Conservation (phyloP, 2,888 invertebrate species). For the Melinaea menophilus region DNA sequence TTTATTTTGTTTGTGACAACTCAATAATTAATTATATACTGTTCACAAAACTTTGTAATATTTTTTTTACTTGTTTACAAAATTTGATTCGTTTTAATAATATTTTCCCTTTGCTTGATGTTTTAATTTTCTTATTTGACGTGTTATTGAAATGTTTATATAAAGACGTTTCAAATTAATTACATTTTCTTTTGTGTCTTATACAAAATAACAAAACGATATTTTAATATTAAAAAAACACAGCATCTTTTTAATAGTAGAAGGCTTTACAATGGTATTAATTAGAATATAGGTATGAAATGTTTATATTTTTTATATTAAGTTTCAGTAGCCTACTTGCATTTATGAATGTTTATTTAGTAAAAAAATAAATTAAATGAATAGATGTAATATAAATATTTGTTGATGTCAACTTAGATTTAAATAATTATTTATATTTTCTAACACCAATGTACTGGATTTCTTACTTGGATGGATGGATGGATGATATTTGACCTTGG, state of each 20-base stretch:
- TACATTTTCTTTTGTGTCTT: neutral
- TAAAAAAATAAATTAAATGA: slow-evolving; percentile 1
- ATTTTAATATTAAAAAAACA: slow-evolving; percentile 5
- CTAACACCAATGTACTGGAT: too few relatives aligned
- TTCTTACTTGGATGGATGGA: too few relatives aligned
- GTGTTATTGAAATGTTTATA: neutral
- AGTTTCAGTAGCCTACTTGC: slow-evolving; percentile 3
- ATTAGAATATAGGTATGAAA: slow-evolving; percentile 2
- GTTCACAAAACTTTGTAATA: neutral
- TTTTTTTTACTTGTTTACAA: neutral
- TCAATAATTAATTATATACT: slow-evolving; percentile 13
- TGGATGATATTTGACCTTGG: too few relatives aligned
- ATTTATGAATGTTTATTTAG: slow-evolving; percentile 25
- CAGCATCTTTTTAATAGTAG: slow-evolving; percentile 4
- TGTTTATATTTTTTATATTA: slow-evolving; percentile 5
- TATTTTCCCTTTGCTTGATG: neutral
- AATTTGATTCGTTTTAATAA: neutral
- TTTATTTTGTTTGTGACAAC: slow-evolving; percentile 8
- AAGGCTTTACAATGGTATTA: slow-evolving; percentile 4
- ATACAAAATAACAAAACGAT: neutral
- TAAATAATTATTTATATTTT: too few relatives aligned
- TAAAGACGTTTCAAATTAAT: neutral
- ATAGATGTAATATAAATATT: neutral
- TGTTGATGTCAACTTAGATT: too few relatives aligned
- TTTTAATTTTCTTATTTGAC: neutral